phyloP scores from a whole-genome alignment of 2,797 vertebrate species.

The Bucorvus abyssinicus region DNA sequence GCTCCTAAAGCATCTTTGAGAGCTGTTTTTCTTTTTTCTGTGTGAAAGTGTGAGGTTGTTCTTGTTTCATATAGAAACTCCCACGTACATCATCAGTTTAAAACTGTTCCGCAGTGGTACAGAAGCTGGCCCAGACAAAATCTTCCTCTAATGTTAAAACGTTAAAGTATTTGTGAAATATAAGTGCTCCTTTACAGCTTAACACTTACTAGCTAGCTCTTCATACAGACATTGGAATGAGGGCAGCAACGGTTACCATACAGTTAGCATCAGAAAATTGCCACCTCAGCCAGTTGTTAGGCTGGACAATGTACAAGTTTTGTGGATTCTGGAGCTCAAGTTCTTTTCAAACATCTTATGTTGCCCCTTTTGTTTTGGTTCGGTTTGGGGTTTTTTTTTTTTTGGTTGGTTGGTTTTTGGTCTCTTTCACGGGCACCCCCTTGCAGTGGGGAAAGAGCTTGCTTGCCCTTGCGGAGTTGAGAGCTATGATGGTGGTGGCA shows the following conservation, averaged over 20 bases:
- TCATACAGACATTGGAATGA: background rate
- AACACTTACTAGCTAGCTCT: background rate
- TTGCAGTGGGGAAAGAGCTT: too few relatives aligned
- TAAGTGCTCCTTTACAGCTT: background rate
- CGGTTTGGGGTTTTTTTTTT: background rate
- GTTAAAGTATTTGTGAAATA: background rate
- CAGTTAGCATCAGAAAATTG: background rate
- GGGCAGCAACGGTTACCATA: background rate
- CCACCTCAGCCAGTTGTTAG: too few relatives aligned
- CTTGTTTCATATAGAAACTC: background rate
- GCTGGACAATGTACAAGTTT: accelerated
- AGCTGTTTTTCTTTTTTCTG: background rate
- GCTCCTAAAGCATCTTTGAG: background rate
- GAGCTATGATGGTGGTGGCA: too few relatives aligned
- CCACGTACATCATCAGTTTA: background rate
- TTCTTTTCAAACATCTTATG: background rate
- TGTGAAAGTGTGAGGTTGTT: background rate
- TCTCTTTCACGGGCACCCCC: too few relatives aligned
- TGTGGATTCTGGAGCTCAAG: background rate
- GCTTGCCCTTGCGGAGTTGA: too few relatives aligned
- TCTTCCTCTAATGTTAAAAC: background rate
- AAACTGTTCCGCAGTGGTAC: background rate
- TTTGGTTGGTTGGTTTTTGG: background rate
- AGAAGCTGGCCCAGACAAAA: background rate
- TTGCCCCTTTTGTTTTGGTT: background rate